Evolutionary conservation across 2,888 invertebrate species (phyloP).

Genomic region (Cremastinae sp.): DNA sequence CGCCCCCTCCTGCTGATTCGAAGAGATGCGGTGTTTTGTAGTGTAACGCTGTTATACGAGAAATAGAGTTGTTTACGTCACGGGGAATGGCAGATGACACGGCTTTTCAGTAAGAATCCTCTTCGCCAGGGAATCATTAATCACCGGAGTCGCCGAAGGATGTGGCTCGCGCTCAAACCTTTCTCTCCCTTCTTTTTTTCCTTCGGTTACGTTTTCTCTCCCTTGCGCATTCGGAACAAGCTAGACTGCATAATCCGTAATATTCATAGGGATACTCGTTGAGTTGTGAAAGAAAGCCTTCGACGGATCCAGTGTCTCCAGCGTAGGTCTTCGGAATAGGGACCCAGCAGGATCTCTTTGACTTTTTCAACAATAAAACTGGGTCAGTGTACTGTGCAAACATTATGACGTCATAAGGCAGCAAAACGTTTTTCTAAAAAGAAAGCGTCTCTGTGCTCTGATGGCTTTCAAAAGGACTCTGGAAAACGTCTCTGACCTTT

Average conservation of each 20-base stretch:
- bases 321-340: neutral
- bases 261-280: conserved; percentile 36
- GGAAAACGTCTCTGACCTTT: no score
- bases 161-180: conserved; percentile 50
- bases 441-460: no score
- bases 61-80: conserved; percentile 69
- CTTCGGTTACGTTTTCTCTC: conserved; percentile 30
- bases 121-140: conserved; percentile 63
- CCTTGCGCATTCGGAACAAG: conserved; percentile 8
- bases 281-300: conserved; percentile 27
- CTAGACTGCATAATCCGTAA: conserved; percentile 42
- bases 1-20: conserved; percentile 14
- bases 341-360: conserved; percentile 28
- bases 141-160: conserved; percentile 62
- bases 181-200: conserved; percentile 35
- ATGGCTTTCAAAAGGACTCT: no score
- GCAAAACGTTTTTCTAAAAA: no score
- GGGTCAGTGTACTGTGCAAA: neutral
- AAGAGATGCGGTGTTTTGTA: conserved; percentile 47
- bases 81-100: conserved; percentile 66
- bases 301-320: conserved; percentile 8
- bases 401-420: no score
- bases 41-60: conserved; percentile 52
- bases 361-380: conserved; percentile 1
- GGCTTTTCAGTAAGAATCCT: conserved; percentile 65